Percentiles rank a stretch among this genome's conserved stretches.
Conservation (phyloP, 1,140 invertebrate species). For the Subanguina moxae region DNA sequence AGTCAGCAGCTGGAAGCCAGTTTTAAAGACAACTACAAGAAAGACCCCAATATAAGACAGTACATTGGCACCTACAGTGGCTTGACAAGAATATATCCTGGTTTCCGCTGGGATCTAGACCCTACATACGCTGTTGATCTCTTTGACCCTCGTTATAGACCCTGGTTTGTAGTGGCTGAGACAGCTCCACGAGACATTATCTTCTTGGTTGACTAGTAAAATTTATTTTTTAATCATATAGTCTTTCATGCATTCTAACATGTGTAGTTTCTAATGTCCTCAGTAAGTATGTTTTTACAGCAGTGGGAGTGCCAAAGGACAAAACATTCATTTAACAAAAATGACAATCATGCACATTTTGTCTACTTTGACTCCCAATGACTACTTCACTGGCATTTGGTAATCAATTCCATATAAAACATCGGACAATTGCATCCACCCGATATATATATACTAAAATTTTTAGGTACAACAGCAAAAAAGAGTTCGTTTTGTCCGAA, state of each 20-base stretch:
- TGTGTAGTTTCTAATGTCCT: neutral
- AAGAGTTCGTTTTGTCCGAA: conserved; percentile 20
- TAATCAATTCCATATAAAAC: conserved; percentile 3
- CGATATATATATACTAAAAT: neutral
- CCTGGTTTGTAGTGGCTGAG: conserved; percentile 42
- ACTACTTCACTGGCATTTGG: conserved; percentile 45
- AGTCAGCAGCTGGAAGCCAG: conserved; percentile 21
- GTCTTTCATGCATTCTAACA: neutral
- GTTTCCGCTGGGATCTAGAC: conserved; percentile 34
- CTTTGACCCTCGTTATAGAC: conserved; percentile 44
- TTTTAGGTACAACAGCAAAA: conserved; percentile 21
- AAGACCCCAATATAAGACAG: conserved; percentile 32
- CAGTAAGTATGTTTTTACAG: conserved; percentile 9
- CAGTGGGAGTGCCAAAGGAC: conserved; percentile 38
- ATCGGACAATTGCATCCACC: neutral
- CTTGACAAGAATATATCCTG: conserved; percentile 39
- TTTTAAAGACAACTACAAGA: conserved; percentile 32
- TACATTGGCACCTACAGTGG: conserved; percentile 49
- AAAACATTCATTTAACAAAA: conserved; percentile 43
- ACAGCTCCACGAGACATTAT: conserved; percentile 40
- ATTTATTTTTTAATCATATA: neutral
- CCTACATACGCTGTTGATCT: conserved; percentile 39
- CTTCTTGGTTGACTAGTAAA: conserved; percentile 45
- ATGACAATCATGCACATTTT: conserved; percentile 32
- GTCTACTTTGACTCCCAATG: conserved; percentile 40